Evolutionary conservation across 2,797 vertebrate species (phyloP).

Genomic region (Danio jaintianensis): DNA sequence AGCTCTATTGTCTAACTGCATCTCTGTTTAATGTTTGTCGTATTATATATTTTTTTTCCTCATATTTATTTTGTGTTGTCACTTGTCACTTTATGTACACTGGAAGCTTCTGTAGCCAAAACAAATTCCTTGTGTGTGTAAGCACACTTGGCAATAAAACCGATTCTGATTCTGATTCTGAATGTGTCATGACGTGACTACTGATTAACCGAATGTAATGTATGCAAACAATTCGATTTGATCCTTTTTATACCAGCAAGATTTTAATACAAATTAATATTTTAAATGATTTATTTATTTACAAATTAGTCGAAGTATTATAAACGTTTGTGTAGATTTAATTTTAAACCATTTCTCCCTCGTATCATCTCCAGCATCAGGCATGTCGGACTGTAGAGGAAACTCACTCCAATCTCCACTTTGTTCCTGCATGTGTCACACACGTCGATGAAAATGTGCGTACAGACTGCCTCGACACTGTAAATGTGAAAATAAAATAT

Average conservation of each 20-base stretch:
- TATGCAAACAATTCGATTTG: background rate
- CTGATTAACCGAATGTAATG: background rate
- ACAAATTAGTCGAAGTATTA: background rate
- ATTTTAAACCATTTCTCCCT: background rate
- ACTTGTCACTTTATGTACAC: no score
- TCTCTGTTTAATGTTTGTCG: no score
- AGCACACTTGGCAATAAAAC: no score
- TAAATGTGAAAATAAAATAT: conserved; percentile 7
- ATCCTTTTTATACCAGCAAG: background rate
- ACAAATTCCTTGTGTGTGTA: no score
- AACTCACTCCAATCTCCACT: conserved; percentile 81
- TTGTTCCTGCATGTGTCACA: conserved; percentile 67
- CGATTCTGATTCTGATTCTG: no score
- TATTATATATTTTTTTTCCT: no score
- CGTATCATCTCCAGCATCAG: background rate
- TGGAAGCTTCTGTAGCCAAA: no score
- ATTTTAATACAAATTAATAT: no score
- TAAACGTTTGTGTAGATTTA: background rate
- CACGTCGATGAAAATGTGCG: conserved; percentile 72
- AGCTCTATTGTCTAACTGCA: no score
- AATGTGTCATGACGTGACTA: background rate
- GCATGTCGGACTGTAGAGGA: background rate
- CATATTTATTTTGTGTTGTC: no score
- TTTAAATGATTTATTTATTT: no score
- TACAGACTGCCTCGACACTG: conserved; percentile 67